These are phyloP conservation scores for Cephalotes varians DNA, from an alignment of 2,888 invertebrate species.

Conservation along the genomic window DNA sequence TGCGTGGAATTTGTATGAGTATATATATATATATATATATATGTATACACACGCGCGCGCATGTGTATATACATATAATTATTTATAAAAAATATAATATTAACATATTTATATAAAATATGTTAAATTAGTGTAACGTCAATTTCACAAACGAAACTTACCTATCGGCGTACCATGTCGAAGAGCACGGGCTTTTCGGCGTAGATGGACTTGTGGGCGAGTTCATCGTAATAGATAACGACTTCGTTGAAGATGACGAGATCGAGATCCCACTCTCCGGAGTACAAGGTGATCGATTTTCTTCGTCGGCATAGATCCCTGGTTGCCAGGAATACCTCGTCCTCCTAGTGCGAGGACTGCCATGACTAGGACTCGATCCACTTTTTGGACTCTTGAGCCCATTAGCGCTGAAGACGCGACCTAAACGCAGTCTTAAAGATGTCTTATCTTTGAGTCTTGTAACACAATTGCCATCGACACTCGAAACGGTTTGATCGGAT, in stretches of 20 bases:
- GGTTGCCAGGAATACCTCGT: conserved; percentile 75
- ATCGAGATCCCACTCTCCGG: conserved; percentile 56
- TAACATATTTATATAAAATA: too few relatives aligned
- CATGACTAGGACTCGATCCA: conserved; percentile 65
- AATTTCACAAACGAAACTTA: conserved; percentile 52
- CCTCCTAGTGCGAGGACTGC: conserved; percentile 63
- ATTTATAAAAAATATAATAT: too few relatives aligned
- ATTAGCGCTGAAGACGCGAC: conserved; percentile 69
- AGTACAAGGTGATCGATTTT: conserved; percentile 58
- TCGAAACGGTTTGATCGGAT: background rate
- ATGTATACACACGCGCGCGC: too few relatives aligned
- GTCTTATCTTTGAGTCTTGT: conserved; percentile 60
- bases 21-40: too few relatives aligned
- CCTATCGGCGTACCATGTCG: conserved; percentile 60
- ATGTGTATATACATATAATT: too few relatives aligned
- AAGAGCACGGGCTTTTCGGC: conserved; percentile 27
- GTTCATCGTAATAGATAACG: background rate
- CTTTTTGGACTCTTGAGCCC: conserved; percentile 66
- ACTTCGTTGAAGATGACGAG: conserved; percentile 43
- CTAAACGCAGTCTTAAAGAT: conserved; percentile 72
- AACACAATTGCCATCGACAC: conserved; percentile 42
- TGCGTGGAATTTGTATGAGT: too few relatives aligned
- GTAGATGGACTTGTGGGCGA: conserved; percentile 52
- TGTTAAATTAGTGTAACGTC: background rate
- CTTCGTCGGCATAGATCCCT: conserved; percentile 30